Percentiles rank a stretch among this genome's conserved stretches.
Conservation (phyloP, 2,113 vertebrate genomes). For the Pristiophorus japonicus region DNA sequence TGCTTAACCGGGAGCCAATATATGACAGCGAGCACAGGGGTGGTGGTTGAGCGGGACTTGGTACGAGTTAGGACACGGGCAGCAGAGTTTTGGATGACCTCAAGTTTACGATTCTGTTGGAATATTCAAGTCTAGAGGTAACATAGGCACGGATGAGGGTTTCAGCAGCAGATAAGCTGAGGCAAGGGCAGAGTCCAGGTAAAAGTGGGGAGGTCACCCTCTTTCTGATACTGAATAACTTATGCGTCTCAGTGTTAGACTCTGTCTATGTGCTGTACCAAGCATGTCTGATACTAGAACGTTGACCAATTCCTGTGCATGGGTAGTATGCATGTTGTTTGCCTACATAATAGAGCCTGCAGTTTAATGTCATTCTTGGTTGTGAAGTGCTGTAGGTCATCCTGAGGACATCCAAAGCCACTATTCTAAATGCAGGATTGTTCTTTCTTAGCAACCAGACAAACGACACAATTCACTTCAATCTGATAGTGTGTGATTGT, state of each 20-base stretch:
- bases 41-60: too few relatives aligned
- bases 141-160: too few relatives aligned
- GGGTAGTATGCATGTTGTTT: background rate
- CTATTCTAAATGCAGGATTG: background rate
- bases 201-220: background rate
- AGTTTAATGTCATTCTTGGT: background rate
- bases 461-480: background rate
- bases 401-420: background rate
- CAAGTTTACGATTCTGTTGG: too few relatives aligned
- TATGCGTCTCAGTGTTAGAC: background rate
- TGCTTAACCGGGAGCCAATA: too few relatives aligned
- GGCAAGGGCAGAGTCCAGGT: background rate
- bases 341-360: background rate
- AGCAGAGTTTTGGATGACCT: too few relatives aligned
- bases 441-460: background rate
- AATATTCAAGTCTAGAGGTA: too few relatives aligned
- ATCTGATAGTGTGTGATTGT: background rate
- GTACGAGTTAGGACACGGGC: too few relatives aligned
- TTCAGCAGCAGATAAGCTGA: too few relatives aligned
- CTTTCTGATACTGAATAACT: background rate
- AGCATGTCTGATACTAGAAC: background rate
- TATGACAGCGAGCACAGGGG: too few relatives aligned
- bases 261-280: background rate
- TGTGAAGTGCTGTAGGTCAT: background rate
- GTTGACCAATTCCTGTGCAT: background rate